Percentiles rank a stretch among this genome's conserved stretches.
Conservation (phyloP, 2,113 vertebrate species). For the Anoplopoma fimbria region DNA sequence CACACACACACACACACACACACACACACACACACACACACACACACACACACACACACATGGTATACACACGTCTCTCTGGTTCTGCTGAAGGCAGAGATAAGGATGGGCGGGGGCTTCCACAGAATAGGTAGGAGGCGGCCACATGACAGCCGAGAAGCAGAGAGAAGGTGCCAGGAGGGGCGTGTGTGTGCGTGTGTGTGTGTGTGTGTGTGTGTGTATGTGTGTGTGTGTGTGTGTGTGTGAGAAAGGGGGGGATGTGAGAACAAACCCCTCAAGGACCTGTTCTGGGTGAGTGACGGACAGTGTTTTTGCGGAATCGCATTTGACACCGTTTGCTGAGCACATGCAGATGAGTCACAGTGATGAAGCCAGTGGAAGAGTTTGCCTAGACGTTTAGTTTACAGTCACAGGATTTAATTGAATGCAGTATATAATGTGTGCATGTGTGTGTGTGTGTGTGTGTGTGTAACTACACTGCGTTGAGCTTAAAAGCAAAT, state of each 20-base stretch:
- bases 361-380: background rate
- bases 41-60: background rate
- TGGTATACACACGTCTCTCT: conserved; percentile 2
- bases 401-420: background rate
- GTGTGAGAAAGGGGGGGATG: background rate
- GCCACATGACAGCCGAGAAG: conserved; percentile 1
- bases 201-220: background rate
- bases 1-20: background rate
- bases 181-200: background rate
- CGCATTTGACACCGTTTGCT: conserved; percentile 34
- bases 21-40: background rate
- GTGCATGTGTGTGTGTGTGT: background rate
- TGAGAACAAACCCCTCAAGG: conserved; percentile 10
- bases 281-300: background rate
- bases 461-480: background rate
- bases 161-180: background rate
- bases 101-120: conserved; percentile 66
- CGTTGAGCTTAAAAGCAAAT: background rate
- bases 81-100: conserved; percentile 49
- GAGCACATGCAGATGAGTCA: conserved; percentile 32
- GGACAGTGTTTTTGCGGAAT: conserved; percentile 49
- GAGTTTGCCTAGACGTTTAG: background rate
- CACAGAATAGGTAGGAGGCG: conserved; percentile 46
- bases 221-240: background rate
- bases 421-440: background rate